phyloP scores from a whole-genome alignment of 2,888 invertebrate species.

The Heterodera filipjevi region DNA sequence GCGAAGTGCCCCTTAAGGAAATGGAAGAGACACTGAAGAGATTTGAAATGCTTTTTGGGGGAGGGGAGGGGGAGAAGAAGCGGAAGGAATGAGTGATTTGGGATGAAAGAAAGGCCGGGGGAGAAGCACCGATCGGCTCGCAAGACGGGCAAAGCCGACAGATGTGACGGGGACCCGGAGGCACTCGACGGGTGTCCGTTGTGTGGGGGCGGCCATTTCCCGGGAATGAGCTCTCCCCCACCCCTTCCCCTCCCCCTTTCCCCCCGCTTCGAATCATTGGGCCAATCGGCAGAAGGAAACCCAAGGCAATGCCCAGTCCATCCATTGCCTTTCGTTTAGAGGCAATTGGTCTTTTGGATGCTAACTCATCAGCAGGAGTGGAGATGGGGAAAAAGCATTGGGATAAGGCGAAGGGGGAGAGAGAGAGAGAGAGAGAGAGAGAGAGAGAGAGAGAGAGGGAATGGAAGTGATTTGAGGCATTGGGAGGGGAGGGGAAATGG shows the following conservation, averaged over 20 bases:
- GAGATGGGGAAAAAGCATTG: neutral
- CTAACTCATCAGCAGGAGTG: neutral
- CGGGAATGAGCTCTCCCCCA: neutral
- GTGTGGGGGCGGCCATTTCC: constrained; percentile 12
- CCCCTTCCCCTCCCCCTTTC: neutral
- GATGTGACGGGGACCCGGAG: constrained; percentile 6
- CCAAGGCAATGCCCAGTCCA: neutral
- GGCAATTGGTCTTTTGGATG: constrained; percentile 10
- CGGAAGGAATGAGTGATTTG: neutral
- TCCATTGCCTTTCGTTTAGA: neutral
- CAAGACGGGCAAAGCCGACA: neutral
- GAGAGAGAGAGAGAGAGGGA: too few relatives aligned
- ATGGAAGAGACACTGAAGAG: neutral
- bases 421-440: too few relatives aligned
- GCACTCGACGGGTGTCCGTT: constrained; percentile 5
- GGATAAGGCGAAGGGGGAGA: neutral
- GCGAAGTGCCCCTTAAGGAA: constrained; percentile 11
- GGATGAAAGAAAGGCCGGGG: neutral
- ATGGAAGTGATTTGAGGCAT: too few relatives aligned
- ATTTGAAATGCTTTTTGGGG: neutral
- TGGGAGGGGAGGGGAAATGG: neutral
- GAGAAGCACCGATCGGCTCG: constrained; percentile 2
- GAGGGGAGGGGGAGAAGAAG: neutral
- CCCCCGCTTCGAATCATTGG: neutral
- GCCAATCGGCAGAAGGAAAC: neutral